These are phyloP conservation scores for Meiosimyza platycephala DNA, from an alignment of 2,888 invertebrate genomes.

Conservation along the genomic window DNA sequence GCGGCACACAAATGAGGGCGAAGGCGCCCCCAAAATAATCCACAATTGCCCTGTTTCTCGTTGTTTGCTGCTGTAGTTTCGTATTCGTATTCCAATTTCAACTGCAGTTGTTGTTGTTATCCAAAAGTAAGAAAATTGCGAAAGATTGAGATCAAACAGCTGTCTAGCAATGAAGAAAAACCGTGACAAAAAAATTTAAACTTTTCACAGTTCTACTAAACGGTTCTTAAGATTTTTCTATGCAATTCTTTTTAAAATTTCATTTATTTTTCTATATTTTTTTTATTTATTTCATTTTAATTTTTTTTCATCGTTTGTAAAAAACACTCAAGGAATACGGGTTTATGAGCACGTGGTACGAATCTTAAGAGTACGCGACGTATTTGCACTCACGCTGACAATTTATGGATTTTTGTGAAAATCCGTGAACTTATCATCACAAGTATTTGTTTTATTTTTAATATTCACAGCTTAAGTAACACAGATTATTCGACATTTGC, in stretches of 20 bases:
- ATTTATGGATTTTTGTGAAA: too few relatives aligned
- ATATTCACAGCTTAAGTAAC: too few relatives aligned
- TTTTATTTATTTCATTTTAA: too few relatives aligned
- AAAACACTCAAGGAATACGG: too few relatives aligned
- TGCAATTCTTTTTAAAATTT: too few relatives aligned
- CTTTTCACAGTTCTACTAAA: neutral
- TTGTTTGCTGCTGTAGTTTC: constrained; percentile 16
- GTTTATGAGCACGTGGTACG: too few relatives aligned
- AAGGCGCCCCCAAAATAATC: neutral
- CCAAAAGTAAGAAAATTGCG: constrained; percentile 21
- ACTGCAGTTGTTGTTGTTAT: constrained; percentile 5
- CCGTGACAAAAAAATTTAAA: neutral
- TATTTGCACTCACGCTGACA: too few relatives aligned
- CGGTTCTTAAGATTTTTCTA: neutral
- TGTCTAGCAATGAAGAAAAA: neutral
- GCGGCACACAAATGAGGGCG: neutral
- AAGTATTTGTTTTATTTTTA: too few relatives aligned
- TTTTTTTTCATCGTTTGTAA: too few relatives aligned
- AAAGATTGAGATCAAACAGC: constrained; percentile 19
- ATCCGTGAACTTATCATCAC: too few relatives aligned
- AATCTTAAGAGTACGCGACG: too few relatives aligned
- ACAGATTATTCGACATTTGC: neutral
- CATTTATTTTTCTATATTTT: too few relatives aligned
- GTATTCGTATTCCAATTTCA: constrained; percentile 21
- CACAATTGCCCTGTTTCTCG: constrained; percentile 3